Evolutionary conservation across 1,140 invertebrate species (phyloP), one percentile per base, ranked within the genome.

Genomic region (Hormaphis cornu): DNA sequence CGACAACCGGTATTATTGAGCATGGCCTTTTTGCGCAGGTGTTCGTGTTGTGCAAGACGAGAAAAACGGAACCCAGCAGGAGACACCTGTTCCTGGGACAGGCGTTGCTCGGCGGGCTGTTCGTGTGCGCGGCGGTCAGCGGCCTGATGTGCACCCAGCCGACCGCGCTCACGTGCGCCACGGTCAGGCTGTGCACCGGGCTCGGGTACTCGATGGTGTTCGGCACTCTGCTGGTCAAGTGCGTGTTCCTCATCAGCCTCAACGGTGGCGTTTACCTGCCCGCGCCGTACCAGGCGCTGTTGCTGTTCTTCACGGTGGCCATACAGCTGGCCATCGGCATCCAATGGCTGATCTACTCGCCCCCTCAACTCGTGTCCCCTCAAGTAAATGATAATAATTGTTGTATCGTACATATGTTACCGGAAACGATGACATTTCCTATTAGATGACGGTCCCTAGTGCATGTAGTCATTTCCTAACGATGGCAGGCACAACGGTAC

Each of bases 231-330:
- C 83, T 97, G 66, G 93, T 97, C 70, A 97, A 97, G 79, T 91
- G 92, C 76, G 90, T 96, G 52, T 95, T 96, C 76, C 82, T 96
- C 44, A 85, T 96, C 71, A 93, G 91, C 73, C 84, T 95, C 40
- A 92, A 95, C 76, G 87, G 89, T 30, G 91, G 92, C 12, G 90
- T 95, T 26, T 95, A 96, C 76, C 80, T 96, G n/a, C 91, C 92
- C 33, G 91, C 93, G 2, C 87, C 90, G 4, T 96, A 96, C 79
- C 79, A 88, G 80, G 91, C 89, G 56, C 80, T 93, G 8, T 83
- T 96, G 14, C 81, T 97, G 73, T 87, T 95, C 74, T 96, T 97
- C 76, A 90, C 92, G 3, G 87, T 90, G 24, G 83, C 90, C 75
- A 90, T 92, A 72, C 90, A 97, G 82, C 85, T 95, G 71, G 90